phyloP scores from a whole-genome alignment of 2,797 vertebrate species.

The Benthosema pterotum region DNA sequence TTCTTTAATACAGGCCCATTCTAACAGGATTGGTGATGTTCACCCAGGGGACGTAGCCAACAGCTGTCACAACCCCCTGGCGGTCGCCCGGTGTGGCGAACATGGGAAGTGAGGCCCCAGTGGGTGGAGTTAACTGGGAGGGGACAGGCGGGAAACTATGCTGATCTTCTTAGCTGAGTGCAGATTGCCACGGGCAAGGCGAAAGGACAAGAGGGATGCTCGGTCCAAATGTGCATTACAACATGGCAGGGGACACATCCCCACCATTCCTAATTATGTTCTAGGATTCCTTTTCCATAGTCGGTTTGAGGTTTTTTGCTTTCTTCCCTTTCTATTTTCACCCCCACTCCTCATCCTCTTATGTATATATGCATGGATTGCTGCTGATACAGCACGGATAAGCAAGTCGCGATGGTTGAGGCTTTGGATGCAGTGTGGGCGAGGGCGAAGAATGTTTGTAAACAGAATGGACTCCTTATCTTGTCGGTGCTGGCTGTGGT shows the following conservation, averaged over 20 bases:
- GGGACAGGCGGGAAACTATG: conserved; percentile 59
- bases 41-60: conserved; percentile 52
- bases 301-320: conserved; percentile 1
- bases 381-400: conserved; percentile 72
- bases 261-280: conserved; percentile 16
- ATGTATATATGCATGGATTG: conserved; percentile 74
- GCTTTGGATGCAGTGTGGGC: conserved; percentile 85
- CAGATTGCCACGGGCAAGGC: conserved; percentile 45
- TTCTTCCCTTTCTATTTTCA: conserved; percentile 3
- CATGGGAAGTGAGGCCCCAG: conserved; percentile 27
- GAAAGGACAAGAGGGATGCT: conserved; percentile 49
- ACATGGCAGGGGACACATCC: conserved; percentile 11
- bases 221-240: conserved; percentile 45
- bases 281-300: neutral
- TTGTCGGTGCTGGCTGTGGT: conserved; percentile 93
- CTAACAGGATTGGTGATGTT: conserved; percentile 74
- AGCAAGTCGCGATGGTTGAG: conserved; percentile 84
- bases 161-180: conserved; percentile 64
- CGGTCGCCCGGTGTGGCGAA: conserved; percentile 50
- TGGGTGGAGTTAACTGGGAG: conserved; percentile 63
- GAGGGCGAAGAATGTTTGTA: conserved; percentile 90
- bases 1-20: conserved; percentile 64
- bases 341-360: conserved; percentile 32
- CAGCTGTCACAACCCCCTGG: conserved; percentile 68
- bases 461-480: conserved; percentile 93